Base-by-base conservation (phyloP, 2,113 vertebrate species). In the Callocephalon fimbriatum region DNA sequence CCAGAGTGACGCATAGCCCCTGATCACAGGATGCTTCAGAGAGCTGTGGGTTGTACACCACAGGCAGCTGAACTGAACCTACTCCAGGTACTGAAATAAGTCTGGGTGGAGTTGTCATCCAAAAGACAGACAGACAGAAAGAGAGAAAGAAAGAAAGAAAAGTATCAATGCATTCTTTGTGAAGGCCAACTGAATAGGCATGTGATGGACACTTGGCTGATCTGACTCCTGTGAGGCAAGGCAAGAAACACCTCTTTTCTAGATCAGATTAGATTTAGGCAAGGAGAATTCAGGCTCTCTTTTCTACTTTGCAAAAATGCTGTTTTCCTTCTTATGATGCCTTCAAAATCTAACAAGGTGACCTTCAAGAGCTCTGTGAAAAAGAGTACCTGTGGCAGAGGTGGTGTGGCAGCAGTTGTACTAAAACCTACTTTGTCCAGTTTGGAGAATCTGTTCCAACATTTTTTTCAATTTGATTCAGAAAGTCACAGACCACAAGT, bases 1-100 rank as follows among this genome's bases (percentile, higher is more conserved):
- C 29, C 38, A 53, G 45, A 89, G 19, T 31, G 31, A 79, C 0
- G 2, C 1, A 0, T 37, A 73, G 38, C 6, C 13, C 19, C 27
- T 58, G 42, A n/a, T 26, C 23, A 56, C 31, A 53, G 42, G 42
- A 61, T 58, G n/a, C 75, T 72, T 68, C 51, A 32, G 31, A 91
- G 53, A 73, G 20, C 8, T 61, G 71, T 26, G 18, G 0, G 2
- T 10, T 63, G 32, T 38, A n/a, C 32, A 54, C 15, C 40, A 45
- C 50, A 56, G 44, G 35, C 31, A 86, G 74, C 54, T 86, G 48
- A 75, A 32, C 25, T 54, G 62, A 51, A 47, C 27, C 42, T 82
- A 19, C 38, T 79, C 25, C 1, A 1, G 65, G 50, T 10, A 54
- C 58, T 59, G 67, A 63, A 62, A 58, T 27, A 66, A 42, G 27